Evolutionary conservation across 2,797 vertebrate genomes (phyloP).

Genomic region (Bovichtus variegatus): DNA sequence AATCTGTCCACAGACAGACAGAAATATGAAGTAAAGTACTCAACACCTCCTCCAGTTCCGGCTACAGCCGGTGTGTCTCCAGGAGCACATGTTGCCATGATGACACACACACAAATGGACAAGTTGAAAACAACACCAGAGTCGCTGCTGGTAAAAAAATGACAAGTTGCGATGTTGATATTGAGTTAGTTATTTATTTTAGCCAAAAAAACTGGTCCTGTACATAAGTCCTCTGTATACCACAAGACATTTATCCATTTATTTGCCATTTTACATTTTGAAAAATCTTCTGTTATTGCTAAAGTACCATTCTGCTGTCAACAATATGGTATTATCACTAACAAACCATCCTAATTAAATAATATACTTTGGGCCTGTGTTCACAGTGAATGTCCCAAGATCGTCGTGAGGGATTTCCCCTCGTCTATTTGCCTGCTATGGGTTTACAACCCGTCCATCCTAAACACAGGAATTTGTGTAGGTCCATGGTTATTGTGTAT

Average conservation of each 20-base stretch:
- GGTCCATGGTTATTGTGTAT: not conserved
- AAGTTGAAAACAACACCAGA: too few species aligned
- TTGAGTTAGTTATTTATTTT: not conserved
- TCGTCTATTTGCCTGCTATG: not conserved
- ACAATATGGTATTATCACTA: not conserved
- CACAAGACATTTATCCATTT: not conserved
- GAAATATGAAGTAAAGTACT: too few species aligned
- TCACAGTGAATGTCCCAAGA: not conserved
- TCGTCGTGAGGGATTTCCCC: not conserved
- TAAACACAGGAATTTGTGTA: not conserved
- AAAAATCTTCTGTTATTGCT: not conserved
- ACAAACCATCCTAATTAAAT: not conserved
- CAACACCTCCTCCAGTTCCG: too few species aligned
- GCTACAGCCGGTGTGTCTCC: too few species aligned
- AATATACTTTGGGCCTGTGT: not conserved
- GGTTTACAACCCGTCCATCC: not conserved
- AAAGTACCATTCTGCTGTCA: not conserved
- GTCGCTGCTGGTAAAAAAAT: not conserved
- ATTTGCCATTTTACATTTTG: not conserved
- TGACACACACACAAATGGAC: too few species aligned
- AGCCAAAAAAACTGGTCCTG: not conserved
- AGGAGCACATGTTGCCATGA: too few species aligned
- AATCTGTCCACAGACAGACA: too few species aligned
- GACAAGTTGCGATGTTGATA: not conserved
- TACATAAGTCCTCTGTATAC: not conserved